Conservation (phyloP, 2,888 invertebrate genomes). For the Pasiphila rectangulata region DNA sequence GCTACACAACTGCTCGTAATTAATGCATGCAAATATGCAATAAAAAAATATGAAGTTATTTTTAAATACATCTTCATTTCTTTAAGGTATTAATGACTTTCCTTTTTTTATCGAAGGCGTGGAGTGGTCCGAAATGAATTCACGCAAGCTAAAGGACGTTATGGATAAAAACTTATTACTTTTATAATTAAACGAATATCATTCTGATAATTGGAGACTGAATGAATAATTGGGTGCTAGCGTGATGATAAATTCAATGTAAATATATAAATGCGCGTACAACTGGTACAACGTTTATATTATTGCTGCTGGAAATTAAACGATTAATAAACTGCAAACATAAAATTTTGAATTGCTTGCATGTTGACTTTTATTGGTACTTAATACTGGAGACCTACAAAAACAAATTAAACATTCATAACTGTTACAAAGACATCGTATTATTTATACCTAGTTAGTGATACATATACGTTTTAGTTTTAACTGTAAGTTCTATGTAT, state of each 20-base stretch:
- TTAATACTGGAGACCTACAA: not conserved
- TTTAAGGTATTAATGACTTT: slow-evolving; percentile 18
- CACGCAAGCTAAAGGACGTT: slow-evolving; percentile 34
- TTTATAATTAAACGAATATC: slow-evolving; percentile 62
- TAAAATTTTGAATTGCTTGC: not conserved
- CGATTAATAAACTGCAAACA: slow-evolving; percentile 5
- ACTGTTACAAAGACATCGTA: not conserved
- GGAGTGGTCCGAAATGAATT: slow-evolving; percentile 28
- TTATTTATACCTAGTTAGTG: too few relatives aligned
- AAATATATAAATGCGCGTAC: too few relatives aligned
- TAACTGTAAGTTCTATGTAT: too few relatives aligned
- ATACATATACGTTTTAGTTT: too few relatives aligned
- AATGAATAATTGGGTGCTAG: slow-evolving; percentile 60
- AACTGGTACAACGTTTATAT: slow-evolving; percentile 40
- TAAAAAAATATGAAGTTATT: not conserved
- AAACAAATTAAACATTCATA: not conserved
- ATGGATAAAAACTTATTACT: slow-evolving; percentile 56
- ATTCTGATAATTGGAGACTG: slow-evolving; percentile 54
- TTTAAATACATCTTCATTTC: not conserved
- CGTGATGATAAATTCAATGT: slow-evolving; percentile 61
- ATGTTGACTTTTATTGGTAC: not conserved
- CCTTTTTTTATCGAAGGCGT: slow-evolving; percentile 23
- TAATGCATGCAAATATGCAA: too few relatives aligned
- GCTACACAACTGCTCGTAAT: too few relatives aligned
- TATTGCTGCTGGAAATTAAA: slow-evolving; percentile 13